These are phyloP conservation scores for Trochalopteron elliotii DNA, from an alignment of 2,113 vertebrate genomes.

Conservation along the genomic window DNA sequence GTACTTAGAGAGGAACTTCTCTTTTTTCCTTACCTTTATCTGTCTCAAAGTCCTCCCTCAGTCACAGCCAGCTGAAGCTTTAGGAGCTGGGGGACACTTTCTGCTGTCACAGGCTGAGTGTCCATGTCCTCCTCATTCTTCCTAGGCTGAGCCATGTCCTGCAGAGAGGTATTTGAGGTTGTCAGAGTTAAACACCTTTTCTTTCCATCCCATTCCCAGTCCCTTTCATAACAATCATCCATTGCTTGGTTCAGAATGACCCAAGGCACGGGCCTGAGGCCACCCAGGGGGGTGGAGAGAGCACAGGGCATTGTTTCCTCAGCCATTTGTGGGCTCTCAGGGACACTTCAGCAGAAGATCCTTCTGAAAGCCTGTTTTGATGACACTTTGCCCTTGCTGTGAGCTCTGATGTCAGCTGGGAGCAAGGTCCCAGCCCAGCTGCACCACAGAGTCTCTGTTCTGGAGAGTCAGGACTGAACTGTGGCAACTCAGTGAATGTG, in stretches of 20 bases:
- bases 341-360: background rate
- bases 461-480: background rate
- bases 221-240: background rate
- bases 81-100: background rate
- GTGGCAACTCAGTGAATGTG: background rate
- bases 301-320: background rate
- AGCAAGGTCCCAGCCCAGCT: background rate
- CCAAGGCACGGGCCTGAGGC: background rate
- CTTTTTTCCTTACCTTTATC: background rate
- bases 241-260: background rate
- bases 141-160: background rate
- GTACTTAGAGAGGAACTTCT: background rate
- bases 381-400: background rate
- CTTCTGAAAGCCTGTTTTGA: conserved; percentile 5
- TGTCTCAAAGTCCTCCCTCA: background rate
- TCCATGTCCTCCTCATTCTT: background rate
- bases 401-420: conserved; percentile 1
- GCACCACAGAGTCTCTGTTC: background rate
- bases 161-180: background rate
- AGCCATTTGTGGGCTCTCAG: background rate
- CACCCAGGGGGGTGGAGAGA: background rate
- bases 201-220: background rate
- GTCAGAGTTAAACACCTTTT: background rate
- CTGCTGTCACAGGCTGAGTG: background rate
- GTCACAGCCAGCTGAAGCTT: background rate